phyloP scores from a whole-genome alignment of 2,113 vertebrate species.

The Phrynosoma blainvillii region DNA sequence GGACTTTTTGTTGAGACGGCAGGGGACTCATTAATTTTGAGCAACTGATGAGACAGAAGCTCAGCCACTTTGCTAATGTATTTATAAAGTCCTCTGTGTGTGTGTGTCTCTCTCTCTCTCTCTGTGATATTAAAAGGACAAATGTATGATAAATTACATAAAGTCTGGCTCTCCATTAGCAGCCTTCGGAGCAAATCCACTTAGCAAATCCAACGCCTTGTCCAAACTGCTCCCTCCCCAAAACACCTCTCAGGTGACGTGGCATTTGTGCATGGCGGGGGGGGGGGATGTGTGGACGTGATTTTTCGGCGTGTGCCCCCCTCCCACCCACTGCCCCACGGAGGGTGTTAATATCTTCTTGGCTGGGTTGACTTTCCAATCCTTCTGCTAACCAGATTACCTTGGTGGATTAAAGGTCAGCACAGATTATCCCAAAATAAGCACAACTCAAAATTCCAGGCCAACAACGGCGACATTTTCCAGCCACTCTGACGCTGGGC shows the following conservation, averaged over 20 bases:
- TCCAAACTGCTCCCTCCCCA: background rate
- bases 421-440: conserved; percentile 59
- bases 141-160: conserved; percentile 56
- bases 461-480: rapidly evolving
- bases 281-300: background rate
- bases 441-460: background rate
- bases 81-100: background rate
- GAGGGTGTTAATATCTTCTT: conserved; percentile 10
- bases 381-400: conserved; percentile 39
- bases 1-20: background rate
- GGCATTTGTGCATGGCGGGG: too few relatives aligned
- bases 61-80: background rate
- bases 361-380: conserved; percentile 46
- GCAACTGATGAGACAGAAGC: background rate
- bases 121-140: conserved; percentile 11
- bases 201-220: conserved; percentile 55
- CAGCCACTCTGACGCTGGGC: background rate
- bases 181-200: conserved; percentile 64
- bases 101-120: too few relatives aligned
- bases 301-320: too few relatives aligned
- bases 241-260: too few relatives aligned
- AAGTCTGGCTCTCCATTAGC: conserved; percentile 36
- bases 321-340: background rate
- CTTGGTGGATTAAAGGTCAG: conserved; percentile 52
- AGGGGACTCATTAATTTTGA: too few relatives aligned